Base-by-base conservation (phyloP, 1,140 invertebrate genomes). In the Drosophila repletoides region DNA sequence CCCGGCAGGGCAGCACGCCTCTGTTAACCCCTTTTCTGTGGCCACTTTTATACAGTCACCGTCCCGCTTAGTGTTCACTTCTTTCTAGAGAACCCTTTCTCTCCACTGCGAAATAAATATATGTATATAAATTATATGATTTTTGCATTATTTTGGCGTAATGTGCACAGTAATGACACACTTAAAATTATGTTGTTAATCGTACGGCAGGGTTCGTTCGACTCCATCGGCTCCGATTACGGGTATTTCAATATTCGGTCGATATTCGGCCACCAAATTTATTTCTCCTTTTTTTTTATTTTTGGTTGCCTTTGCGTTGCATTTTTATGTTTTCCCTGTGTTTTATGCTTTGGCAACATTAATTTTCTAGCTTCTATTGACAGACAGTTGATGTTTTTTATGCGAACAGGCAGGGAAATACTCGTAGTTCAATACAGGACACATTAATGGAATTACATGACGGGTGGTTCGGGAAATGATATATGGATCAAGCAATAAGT, bases 121-220 rank as follows among this genome's bases (percentile, higher is more conserved):
- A 15, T 1, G 10, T 5, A 64, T 60, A 81, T 84, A 84, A 84
- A 58, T 84, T 79, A 84, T 84, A 84, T 84, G 80, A 86, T 86
- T 84, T 86, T 64, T 84, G 79, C 74, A 84, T 84, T 84, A 84
- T 75, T 84, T 84, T 79, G 79, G 74, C 79, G 73, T 84, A 84
- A 84, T 84, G 79, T 84, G 70, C 75, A 67, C 79, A 84, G 84
- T 84, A 84, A 86, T 79, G 79, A 84, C 80, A 84, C 64, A 38
- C 79, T 84, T 52, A 66, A 75, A 79, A 84, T 84, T 65, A 84
- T 84, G 80, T 84, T 84, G 79, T 84, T 84, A 84, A 84, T 84
- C 75, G 79, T 51, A 71, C 22, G 49, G n/a, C n/a, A n/a, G 45
- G 51, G 60, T 55, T 29, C 21, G 9, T 33, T 14, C 45, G 4